phyloP scores from a whole-genome alignment of 2,888 invertebrate species.

The Carpatolechia fugitivella region DNA sequence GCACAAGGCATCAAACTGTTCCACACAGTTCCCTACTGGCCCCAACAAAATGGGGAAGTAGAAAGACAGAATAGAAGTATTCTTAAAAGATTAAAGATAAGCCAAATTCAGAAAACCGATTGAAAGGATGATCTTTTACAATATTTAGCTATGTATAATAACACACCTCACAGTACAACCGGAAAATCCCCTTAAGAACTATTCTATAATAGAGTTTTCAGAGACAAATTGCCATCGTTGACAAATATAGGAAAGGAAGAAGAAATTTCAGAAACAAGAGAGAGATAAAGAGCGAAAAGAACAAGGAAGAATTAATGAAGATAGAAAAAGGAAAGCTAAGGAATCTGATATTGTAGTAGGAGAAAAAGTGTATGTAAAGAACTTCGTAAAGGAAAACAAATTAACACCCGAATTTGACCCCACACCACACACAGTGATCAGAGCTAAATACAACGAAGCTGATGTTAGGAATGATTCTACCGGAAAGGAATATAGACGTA shows the following conservation, averaged over 20 bases:
- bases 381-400: too few species aligned
- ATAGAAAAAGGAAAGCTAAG: too few species aligned
- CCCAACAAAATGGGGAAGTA: slow-evolving; percentile 5
- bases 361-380: too few species aligned
- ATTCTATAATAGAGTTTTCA: slow-evolving; percentile 6
- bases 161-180: slow-evolving; percentile 23
- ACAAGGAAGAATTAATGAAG: neutral
- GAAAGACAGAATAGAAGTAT: neutral
- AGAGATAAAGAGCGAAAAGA: neutral
- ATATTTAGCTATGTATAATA: slow-evolving; percentile 15
- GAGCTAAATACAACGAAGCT: too few species aligned
- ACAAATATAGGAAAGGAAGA: neutral
- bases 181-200: slow-evolving; percentile 26
- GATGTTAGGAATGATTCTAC: too few species aligned
- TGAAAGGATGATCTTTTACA: neutral
- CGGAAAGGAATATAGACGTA: too few species aligned
- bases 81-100: too few species aligned
- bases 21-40: neutral
- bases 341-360: too few species aligned
- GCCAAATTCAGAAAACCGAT: neutral
- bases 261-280: neutral
- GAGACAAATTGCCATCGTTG: neutral
- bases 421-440: too few species aligned
- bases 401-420: too few species aligned
- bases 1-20: neutral